phyloP scores from a whole-genome alignment of 1,140 invertebrate genomes.

The Araneus ventricosus region DNA sequence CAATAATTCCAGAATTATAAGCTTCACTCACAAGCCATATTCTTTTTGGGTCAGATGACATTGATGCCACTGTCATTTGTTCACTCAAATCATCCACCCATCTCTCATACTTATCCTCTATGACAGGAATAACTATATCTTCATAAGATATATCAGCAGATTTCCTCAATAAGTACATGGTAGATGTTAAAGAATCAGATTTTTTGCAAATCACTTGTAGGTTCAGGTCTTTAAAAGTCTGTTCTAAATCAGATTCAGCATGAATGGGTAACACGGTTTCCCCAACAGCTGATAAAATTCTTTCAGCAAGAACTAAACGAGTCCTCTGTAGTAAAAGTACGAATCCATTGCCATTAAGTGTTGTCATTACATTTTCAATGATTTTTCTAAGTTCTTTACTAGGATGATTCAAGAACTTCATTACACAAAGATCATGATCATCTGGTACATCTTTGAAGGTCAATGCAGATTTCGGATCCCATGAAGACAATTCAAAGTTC shows the following conservation, averaged over 20 bases:
- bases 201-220: constrained; percentile 77
- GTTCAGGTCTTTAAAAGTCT: constrained; percentile 73
- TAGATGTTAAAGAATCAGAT: constrained; percentile 78
- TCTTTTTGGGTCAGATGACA: constrained; percentile 80
- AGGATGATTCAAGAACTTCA: constrained; percentile 78
- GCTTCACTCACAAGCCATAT: constrained; percentile 86
- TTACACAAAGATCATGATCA: constrained; percentile 79
- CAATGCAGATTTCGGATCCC: constrained; percentile 78
- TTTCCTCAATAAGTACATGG: constrained; percentile 79
- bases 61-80: constrained; percentile 81
- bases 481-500: constrained; percentile 78
- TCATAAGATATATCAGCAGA: constrained; percentile 68
- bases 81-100: constrained; percentile 87
- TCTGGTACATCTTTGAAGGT: constrained; percentile 68
- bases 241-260: constrained; percentile 60
- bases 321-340: constrained; percentile 88
- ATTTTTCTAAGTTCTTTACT: constrained; percentile 79
- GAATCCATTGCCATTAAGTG: constrained; percentile 87
- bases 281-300: constrained; percentile 76
- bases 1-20: constrained; percentile 87
- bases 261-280: constrained; percentile 57
- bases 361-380: constrained; percentile 79
- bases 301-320: constrained; percentile 80
- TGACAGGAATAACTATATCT: constrained; percentile 79
- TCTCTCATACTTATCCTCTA: constrained; percentile 79